A percentile compares a stretch with the other conserved stretches of the same genome.
These are phyloP conservation scores for Phymastichus coffea DNA, from an alignment of 1,140 invertebrate species.

Conservation along the genomic window DNA sequence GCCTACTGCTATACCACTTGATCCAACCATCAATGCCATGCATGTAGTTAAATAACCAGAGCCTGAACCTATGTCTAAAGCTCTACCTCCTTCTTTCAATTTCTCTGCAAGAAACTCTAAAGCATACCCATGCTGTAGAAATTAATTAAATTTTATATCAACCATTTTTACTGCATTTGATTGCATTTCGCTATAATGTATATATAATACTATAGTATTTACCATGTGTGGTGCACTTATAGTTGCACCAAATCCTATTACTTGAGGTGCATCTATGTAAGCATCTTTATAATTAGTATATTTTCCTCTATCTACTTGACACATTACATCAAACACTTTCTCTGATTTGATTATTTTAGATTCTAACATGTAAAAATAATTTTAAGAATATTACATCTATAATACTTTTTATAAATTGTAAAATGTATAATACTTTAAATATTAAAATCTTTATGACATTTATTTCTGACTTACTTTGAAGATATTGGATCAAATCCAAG, in stretches of 20 bases:
- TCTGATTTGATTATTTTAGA: slow-evolving; percentile 83
- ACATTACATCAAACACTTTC: slow-evolving; percentile 81
- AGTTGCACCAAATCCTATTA: slow-evolving; percentile 87
- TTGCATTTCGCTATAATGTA: not conserved
- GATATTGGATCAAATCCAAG: slow-evolving; percentile 78
- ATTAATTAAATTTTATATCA: slow-evolving; percentile 18
- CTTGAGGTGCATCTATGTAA: slow-evolving; percentile 88
- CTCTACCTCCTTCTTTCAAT: slow-evolving; percentile 74
- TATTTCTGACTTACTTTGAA: slow-evolving; percentile 63
- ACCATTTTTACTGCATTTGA: slow-evolving; percentile 10
- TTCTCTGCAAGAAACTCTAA: slow-evolving; percentile 86
- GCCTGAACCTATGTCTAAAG: slow-evolving; percentile 93
- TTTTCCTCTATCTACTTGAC: slow-evolving; percentile 79
- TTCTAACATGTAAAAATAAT: slow-evolving; percentile 64
- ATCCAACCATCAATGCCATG: slow-evolving; percentile 85
- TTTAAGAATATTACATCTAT: slow-evolving; percentile 5
- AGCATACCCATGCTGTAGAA: slow-evolving; percentile 83
- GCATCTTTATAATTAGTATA: slow-evolving; percentile 71
- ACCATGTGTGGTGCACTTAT: slow-evolving; percentile 99
- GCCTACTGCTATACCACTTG: slow-evolving; percentile 76
- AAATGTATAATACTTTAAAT: not conserved
- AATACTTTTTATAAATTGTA: not conserved
- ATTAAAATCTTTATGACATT: not conserved
- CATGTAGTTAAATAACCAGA: slow-evolving; percentile 96
- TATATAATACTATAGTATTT: slow-evolving; percentile 32